Evolutionary conservation across 1,140 invertebrate genomes (phyloP).

Genomic region (Adoxophyes honmai): DNA sequence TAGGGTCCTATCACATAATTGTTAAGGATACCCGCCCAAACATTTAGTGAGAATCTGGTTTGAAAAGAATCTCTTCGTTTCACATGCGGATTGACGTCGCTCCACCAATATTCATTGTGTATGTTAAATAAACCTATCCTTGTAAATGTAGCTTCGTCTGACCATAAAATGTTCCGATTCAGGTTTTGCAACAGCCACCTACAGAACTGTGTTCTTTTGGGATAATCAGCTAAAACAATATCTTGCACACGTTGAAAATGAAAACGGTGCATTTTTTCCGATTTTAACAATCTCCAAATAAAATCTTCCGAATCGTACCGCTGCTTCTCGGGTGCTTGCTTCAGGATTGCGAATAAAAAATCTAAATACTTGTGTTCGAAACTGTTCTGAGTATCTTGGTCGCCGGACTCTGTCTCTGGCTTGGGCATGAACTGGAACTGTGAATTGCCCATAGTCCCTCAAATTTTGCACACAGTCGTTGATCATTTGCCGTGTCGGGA

Average conservation of each 20-base stretch:
- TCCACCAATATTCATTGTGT: not conserved
- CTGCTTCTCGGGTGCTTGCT: not conserved
- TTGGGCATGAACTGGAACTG: not conserved
- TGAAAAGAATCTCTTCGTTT: not conserved
- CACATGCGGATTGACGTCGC: not conserved
- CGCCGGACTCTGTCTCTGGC: not conserved
- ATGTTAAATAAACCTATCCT: no score
- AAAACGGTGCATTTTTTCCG: not conserved
- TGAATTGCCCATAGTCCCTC: not conserved
- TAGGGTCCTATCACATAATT: not conserved
- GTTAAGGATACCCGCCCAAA: not conserved
- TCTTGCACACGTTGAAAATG: not conserved
- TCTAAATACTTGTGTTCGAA: not conserved
- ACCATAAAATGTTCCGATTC: not conserved
- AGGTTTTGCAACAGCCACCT: no score
- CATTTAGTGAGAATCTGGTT: not conserved
- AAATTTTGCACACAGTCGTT: not conserved
- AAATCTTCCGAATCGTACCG: not conserved
- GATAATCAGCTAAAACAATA: not conserved
- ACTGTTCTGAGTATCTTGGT: not conserved
- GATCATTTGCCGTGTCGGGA: not conserved
- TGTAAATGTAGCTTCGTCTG: no score
- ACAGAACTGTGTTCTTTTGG: not conserved
- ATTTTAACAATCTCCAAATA: not conserved
- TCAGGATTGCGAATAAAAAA: not conserved